phyloP scores from a whole-genome alignment of 2,113 vertebrate genomes.

The Ophiodon elongatus region DNA sequence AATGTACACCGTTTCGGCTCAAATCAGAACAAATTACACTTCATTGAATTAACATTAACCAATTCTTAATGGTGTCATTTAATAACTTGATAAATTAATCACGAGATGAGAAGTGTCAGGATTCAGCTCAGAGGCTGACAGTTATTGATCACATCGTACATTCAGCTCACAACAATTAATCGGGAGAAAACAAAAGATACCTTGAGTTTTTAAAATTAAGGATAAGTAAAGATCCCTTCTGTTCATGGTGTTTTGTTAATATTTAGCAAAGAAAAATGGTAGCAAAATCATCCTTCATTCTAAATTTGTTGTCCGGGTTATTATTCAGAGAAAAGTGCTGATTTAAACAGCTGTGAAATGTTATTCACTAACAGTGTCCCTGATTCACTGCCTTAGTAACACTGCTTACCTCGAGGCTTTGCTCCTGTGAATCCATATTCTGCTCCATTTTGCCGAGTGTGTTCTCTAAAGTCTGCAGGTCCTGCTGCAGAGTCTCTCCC shows the following conservation, averaged over 20 bases:
- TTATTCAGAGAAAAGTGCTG: not conserved
- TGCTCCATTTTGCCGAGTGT: conserved; percentile 89
- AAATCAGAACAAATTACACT: not conserved
- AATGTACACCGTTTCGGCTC: too few species aligned
- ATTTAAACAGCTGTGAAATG: conserved; percentile 5
- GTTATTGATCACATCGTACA: not conserved
- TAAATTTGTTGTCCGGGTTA: not conserved
- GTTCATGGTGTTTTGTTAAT: too few species aligned
- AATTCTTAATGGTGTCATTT: not conserved
- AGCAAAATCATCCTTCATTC: not conserved
- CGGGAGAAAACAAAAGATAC: not conserved
- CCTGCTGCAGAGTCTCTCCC: conserved; percentile 85
- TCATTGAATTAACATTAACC: not conserved
- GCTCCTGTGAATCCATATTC: conserved; percentile 90
- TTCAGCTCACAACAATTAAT: not conserved
- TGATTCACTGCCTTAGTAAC: not conserved
- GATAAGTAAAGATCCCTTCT: not conserved
- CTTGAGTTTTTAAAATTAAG: too few species aligned
- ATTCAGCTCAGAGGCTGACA: not conserved
- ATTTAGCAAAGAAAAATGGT: not conserved
- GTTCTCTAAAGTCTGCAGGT: conserved; percentile 89
- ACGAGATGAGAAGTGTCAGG: not conserved
- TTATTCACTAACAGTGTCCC: not conserved
- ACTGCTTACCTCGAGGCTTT: conserved; percentile 88
- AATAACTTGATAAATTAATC: not conserved